Evolutionary conservation across 2,888 invertebrate species (phyloP).

Genomic region (Proisotoma minuta): DNA sequence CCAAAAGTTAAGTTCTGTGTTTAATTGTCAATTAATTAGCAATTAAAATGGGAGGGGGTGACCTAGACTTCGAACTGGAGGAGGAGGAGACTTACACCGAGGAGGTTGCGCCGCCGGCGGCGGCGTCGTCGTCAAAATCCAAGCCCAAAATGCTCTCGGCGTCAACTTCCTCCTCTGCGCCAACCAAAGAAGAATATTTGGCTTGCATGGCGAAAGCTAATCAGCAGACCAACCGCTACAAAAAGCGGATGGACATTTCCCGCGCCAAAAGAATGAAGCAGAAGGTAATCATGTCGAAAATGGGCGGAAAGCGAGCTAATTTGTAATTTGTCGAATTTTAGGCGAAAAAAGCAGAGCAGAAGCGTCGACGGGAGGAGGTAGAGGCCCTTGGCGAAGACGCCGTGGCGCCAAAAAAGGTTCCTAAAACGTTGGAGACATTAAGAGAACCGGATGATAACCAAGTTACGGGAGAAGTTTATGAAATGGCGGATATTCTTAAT

Average conservation of each 20-base stretch:
- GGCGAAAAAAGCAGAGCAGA: slow-evolving; percentile 60
- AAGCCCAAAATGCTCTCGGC: neutral
- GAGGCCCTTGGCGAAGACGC: slow-evolving; percentile 55
- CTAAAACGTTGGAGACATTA: slow-evolving; percentile 88
- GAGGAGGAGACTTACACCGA: too few relatives aligned
- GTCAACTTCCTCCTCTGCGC: slow-evolving; percentile 7
- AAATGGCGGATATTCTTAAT: slow-evolving; percentile 69
- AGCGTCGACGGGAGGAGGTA: slow-evolving; percentile 55
- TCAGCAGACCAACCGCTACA: slow-evolving; percentile 19
- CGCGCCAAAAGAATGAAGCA: slow-evolving; percentile 37
- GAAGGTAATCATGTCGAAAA: slow-evolving; percentile 34
- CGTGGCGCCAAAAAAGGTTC: slow-evolving; percentile 63
- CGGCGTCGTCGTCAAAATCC: too few relatives aligned
- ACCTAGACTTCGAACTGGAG: too few relatives aligned
- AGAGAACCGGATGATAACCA: slow-evolving; percentile 89
- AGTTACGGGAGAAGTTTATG: slow-evolving; percentile 70
- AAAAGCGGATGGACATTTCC: slow-evolving; percentile 28
- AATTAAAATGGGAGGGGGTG: too few relatives aligned
- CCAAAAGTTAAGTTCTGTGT: too few relatives aligned
- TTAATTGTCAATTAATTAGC: too few relatives aligned
- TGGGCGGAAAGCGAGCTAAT: too few relatives aligned
- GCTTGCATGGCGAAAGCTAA: slow-evolving; percentile 33
- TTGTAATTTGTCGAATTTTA: slow-evolving; percentile 48
- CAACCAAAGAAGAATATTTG: slow-evolving; percentile 20
- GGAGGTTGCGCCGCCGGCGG: too few relatives aligned